A percentile compares a stretch with the other conserved stretches of the same genome.
Evolutionary conservation across 2,888 invertebrate genomes (phyloP).

Genomic region (Meta bourneti): DNA sequence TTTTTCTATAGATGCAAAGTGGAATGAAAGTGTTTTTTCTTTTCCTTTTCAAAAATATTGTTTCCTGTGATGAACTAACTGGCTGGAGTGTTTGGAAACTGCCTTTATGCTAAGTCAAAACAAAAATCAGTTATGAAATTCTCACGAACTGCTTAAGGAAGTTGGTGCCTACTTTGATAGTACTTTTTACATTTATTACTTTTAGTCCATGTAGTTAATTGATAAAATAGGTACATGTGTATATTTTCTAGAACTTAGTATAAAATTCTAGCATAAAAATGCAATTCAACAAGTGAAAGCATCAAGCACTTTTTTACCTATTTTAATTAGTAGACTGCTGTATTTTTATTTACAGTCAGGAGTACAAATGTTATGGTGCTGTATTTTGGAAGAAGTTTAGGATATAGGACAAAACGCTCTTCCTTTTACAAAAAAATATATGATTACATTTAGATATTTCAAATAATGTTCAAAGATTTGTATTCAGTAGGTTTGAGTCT

Average conservation of each 20-base stretch:
- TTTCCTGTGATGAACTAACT: conserved; percentile 49
- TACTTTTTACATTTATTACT: background rate
- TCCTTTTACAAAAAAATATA: background rate
- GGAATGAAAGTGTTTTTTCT: conserved; percentile 18
- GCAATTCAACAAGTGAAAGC: background rate
- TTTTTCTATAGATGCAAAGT: conserved; percentile 70
- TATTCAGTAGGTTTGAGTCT: too few species aligned
- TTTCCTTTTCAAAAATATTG: conserved; percentile 20
- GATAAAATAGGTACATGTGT: background rate
- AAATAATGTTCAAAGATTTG: too few species aligned
- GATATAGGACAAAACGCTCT: background rate
- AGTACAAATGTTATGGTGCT: conserved; percentile 38
- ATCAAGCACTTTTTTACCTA: background rate
- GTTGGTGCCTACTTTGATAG: conserved; percentile 3
- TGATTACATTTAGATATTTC: background rate
- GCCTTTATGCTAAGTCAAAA: conserved; percentile 62
- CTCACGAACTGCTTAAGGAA: background rate
- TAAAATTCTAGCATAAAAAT: conserved; percentile 17
- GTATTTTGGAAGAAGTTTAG: conserved; percentile 9
- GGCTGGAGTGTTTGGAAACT: conserved; percentile 45
- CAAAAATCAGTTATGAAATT: background rate
- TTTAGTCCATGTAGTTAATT: background rate
- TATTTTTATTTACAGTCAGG: conserved; percentile 28
- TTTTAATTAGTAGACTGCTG: background rate
- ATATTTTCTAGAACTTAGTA: background rate